phyloP scores from a whole-genome alignment of 64 coral and sea anemone species.

The Stylophora pistillata region DNA sequence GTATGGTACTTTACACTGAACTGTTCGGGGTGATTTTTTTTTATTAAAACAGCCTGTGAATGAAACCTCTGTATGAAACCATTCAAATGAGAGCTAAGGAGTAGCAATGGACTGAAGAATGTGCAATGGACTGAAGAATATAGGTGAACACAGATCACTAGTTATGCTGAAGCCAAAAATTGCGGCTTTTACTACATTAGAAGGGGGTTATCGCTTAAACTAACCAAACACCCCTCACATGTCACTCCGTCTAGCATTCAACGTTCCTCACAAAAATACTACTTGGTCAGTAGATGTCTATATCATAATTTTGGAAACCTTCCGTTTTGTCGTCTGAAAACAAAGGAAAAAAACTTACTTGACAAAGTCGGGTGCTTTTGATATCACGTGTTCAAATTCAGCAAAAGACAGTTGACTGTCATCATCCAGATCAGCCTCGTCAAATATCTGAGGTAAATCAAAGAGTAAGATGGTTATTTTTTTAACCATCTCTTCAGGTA shows the following conservation, averaged over 20 bases:
- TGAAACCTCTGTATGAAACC: not conserved
- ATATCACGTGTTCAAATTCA: constrained; percentile 99
- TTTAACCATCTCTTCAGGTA: not conserved
- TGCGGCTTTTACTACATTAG: too few relatives aligned
- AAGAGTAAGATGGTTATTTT: not conserved
- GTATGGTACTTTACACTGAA: not conserved
- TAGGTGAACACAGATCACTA: too few relatives aligned
- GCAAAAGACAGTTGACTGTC: constrained; percentile 98
- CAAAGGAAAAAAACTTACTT: constrained; percentile 71
- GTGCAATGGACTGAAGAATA: too few relatives aligned
- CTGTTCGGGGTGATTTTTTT: not conserved
- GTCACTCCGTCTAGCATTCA: too few relatives aligned
- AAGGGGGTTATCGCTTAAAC: too few relatives aligned
- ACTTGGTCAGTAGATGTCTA: too few relatives aligned
- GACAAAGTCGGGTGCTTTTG: constrained; percentile 97
- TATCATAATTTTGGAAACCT: too few relatives aligned
- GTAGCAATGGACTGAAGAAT: not conserved
- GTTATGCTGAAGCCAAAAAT: too few relatives aligned
- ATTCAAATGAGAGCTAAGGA: not conserved
- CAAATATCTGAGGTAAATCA: constrained; percentile 78
- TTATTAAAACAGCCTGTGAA: not conserved
- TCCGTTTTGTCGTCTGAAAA: not conserved
- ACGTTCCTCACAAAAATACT: too few relatives aligned
- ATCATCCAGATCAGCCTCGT: constrained; percentile 98
- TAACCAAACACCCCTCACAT: too few relatives aligned